These are phyloP conservation scores for Tragelaphus imberbis DNA, from an alignment of 2,113 vertebrate species.

Conservation along the genomic window DNA sequence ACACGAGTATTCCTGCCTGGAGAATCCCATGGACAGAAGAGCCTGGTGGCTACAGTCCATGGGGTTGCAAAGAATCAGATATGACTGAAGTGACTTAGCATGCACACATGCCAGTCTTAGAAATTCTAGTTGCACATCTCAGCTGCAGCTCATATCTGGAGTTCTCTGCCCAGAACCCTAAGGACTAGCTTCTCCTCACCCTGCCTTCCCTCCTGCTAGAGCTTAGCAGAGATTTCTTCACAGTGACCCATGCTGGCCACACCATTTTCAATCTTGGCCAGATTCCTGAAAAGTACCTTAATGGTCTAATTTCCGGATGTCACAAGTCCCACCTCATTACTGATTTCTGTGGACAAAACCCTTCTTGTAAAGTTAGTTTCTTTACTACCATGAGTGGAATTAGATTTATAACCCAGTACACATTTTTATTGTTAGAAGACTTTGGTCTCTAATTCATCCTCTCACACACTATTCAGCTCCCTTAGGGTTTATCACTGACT, in stretches of 20 bases:
- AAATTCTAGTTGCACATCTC: background rate
- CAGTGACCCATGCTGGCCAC: too few relatives aligned
- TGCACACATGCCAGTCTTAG: accelerated
- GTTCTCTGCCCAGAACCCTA: background rate
- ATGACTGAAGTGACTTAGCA: too few relatives aligned
- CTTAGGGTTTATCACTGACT: too few relatives aligned
- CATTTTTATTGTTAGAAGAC: background rate
- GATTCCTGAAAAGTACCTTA: background rate
- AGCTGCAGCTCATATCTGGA: background rate
- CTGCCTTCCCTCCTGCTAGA: background rate
- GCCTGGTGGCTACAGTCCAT: too few relatives aligned
- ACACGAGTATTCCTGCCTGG: too few relatives aligned
- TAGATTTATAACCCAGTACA: background rate
- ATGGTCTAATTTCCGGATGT: background rate
- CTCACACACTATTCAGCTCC: background rate
- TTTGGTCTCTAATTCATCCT: background rate
- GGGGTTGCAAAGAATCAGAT: too few relatives aligned
- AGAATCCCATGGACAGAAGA: too few relatives aligned
- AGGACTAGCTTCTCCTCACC: background rate
- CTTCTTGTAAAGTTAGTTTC: background rate
- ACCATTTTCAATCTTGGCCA: background rate
- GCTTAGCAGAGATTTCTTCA: background rate
- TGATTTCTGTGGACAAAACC: background rate
- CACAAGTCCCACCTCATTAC: background rate
- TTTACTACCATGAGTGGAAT: background rate